Base-by-base conservation (phyloP, 1,140 invertebrate species). In the Zaprionus ornatus region DNA sequence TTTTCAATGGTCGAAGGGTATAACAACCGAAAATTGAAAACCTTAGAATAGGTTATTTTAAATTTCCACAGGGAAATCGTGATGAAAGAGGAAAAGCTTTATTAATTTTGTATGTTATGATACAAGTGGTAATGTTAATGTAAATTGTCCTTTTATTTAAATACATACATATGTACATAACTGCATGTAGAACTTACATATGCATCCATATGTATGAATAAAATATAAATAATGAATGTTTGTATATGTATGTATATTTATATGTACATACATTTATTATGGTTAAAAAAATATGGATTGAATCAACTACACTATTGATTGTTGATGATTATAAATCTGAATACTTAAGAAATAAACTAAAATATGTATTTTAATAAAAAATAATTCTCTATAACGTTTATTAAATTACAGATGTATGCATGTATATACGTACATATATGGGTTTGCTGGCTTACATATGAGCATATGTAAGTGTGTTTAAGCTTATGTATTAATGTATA, bases 241-340 rank as follows among this genome's bases (percentile, higher is more conserved):
- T n/a, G n/a, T 45, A 2, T 9, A 45, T 19, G 21, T 50, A 57
- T 57, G 57, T 29, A 56, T 59, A 48, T 69, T 59, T 50, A 7
- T 63, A 63, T 65, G 50, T 61, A 68, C 50, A 74, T 55, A 42
- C 17, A 45, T 45, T 45, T 7, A 45, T 45, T 17, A 45, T 45
- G n/a, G 40, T 19, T 45, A n/a, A 17, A 45, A 45, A 17, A 45
- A 45, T 45, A 45, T 42, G 6, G n/a, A 42, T n/a, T 6, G n/a
- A 17, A 42, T 42, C 40, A 17, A 42, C 40, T 42, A 42, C 40
- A 42, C 40, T 42, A 42, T 42, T 17, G 40, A 42, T 42, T 42
- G n/a, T 45, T 45, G 7, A 9, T 42, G 1, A n/a, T 17, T 17
- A 45, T 45, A 45, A 45, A 45, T 45, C 40, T 17, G n/a, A 9